These are phyloP conservation scores for Ispidina picta DNA, from an alignment of 2,797 vertebrate genomes.

Conservation along the genomic window DNA sequence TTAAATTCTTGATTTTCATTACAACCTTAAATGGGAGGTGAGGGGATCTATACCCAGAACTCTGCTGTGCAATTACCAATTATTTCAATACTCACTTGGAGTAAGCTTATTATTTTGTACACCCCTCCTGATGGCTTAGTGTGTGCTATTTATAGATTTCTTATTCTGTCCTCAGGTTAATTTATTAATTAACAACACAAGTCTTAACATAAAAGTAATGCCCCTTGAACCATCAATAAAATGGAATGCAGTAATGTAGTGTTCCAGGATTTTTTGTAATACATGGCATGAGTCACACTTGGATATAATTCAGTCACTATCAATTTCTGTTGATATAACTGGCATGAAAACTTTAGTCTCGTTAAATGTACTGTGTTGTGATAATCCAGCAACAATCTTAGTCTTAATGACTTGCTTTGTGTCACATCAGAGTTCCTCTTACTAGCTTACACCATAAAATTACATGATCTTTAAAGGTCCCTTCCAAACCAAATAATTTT, in stretches of 20 bases:
- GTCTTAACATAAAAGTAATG: background rate
- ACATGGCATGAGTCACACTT: background rate
- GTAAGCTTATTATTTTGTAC: background rate
- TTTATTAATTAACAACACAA: background rate
- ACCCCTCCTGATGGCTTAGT: background rate
- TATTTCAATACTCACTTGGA: background rate
- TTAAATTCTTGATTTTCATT: background rate
- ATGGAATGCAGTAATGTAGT: background rate
- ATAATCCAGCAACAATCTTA: background rate
- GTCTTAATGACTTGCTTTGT: background rate
- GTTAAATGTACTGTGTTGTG: background rate
- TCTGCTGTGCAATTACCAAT: background rate
- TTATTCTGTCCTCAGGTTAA: background rate
- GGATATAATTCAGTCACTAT: background rate
- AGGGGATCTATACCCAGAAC: background rate
- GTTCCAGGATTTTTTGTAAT: background rate
- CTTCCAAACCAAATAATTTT: background rate
- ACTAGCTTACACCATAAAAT: background rate
- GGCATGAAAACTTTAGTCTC: background rate
- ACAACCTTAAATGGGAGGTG: accelerated
- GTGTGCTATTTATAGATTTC: background rate
- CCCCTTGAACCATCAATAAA: constrained; percentile 2
- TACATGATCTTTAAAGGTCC: background rate
- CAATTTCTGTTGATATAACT: background rate
- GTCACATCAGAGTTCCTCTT: background rate